Evolutionary conservation across 1,140 invertebrate genomes (phyloP).

Genomic region (Rhopalosiphum padi): DNA sequence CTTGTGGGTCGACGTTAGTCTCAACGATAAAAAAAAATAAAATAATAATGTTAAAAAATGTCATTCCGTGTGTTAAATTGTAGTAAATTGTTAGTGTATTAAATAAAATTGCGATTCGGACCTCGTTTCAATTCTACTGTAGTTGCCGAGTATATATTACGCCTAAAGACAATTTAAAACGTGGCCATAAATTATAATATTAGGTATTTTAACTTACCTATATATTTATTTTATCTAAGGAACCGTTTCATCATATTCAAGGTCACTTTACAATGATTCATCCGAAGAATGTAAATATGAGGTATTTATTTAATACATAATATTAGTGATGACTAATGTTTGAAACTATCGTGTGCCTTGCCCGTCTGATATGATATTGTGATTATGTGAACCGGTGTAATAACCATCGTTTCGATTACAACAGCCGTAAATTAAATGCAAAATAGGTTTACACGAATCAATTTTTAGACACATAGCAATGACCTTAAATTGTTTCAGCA

Average conservation of each 20-base stretch:
- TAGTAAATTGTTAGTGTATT: too few relatives aligned
- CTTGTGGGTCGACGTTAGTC: not conserved
- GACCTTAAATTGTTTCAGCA: conserved; percentile 18
- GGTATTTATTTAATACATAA: not conserved
- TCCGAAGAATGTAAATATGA: not conserved
- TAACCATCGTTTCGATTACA: not conserved
- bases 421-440: not conserved
- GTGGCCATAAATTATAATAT: not conserved
- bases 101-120: not conserved
- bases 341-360: not conserved
- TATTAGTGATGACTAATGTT: not conserved
- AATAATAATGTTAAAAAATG: not conserved
- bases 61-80: not conserved
- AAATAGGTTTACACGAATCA: conserved; percentile 5
- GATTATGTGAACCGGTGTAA: not conserved
- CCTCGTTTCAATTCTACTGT: not conserved
- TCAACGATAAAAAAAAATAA: not conserved
- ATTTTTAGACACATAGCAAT: conserved; percentile 8
- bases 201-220: too few relatives aligned
- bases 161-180: conserved; percentile 1
- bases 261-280: conserved; percentile 24
- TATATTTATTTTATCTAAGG: not conserved
- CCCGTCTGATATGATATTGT: not conserved
- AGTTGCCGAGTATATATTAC: not conserved
- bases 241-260: not conserved